Conservation (phyloP, 2,888 invertebrate species). For the Dynastes hyllus region DNA sequence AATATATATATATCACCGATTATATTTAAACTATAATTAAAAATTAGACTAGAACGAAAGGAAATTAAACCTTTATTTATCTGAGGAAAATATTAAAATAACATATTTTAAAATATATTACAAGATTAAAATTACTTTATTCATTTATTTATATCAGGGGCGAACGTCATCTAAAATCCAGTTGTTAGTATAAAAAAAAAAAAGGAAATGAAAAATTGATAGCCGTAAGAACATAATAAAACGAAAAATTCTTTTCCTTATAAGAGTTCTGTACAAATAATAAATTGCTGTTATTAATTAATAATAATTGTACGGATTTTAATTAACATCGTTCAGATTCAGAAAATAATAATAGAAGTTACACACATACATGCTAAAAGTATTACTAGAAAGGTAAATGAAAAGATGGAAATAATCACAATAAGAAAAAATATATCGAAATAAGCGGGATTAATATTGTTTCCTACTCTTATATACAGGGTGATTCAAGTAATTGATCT, state of each 20-base stretch:
- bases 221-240: constrained; percentile 22
- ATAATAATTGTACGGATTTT: not conserved
- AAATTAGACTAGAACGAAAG: constrained; percentile 53
- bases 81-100: constrained; percentile 44
- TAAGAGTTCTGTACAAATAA: constrained; percentile 17
- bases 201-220: not conserved
- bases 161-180: constrained; percentile 52
- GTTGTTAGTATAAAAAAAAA: constrained; percentile 30
- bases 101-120: constrained; percentile 49
- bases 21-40: constrained; percentile 34
- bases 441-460: constrained; percentile 3
- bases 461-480: not conserved
- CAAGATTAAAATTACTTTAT: constrained; percentile 53
- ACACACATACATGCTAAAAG: constrained; percentile 26
- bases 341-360: constrained; percentile 10
- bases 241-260: constrained; percentile 24
- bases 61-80: constrained; percentile 50
- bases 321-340: constrained; percentile 13
- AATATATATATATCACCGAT: constrained; percentile 7
- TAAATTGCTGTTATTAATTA: not conserved
- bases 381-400: constrained; percentile 4
- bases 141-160: constrained; percentile 9
- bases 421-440: not conserved
- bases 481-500: not conserved
- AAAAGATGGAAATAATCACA: constrained; percentile 21